Percentiles rank a stretch among this genome's conserved stretches.
phyloP scores from a whole-genome alignment of 2,113 vertebrate species.

The Propithecus coquereli region DNA sequence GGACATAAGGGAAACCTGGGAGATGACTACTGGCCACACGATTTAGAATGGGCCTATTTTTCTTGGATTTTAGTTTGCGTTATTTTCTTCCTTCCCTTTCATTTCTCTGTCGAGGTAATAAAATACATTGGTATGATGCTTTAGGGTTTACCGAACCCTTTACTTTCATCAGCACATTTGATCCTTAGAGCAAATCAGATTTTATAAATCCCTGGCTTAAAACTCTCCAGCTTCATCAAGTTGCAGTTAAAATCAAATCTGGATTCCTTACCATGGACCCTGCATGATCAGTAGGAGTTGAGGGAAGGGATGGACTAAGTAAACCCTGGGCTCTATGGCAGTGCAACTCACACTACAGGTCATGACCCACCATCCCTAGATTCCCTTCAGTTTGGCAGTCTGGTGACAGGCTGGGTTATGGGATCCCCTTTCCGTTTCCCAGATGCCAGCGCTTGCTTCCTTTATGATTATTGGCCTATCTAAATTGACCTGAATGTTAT shows the following conservation, averaged over 20 bases:
- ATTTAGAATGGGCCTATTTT: not conserved
- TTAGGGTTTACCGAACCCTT: not conserved
- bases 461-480: not conserved
- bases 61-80: not conserved
- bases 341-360: not conserved
- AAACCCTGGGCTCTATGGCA: not conserved
- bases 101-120: slow-evolving; percentile 26
- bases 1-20: not conserved
- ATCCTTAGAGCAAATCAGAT: slow-evolving; percentile 27
- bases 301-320: not conserved
- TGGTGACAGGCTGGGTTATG: not conserved
- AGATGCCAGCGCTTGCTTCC: not conserved
- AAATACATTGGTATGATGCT: not conserved
- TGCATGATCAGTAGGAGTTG: not conserved
- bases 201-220: slow-evolving; percentile 22
- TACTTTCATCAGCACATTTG: slow-evolving; percentile 30
- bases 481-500: not conserved
- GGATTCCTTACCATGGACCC: not conserved
- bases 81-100: not conserved
- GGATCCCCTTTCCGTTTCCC: not conserved
- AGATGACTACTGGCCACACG: not conserved
- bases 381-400: not conserved
- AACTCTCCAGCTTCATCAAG: not conserved
- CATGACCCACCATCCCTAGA: not conserved
- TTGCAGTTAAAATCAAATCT: not conserved